phyloP scores from a whole-genome alignment of 2,888 invertebrate species.

The Cryptocephalus moraei region DNA sequence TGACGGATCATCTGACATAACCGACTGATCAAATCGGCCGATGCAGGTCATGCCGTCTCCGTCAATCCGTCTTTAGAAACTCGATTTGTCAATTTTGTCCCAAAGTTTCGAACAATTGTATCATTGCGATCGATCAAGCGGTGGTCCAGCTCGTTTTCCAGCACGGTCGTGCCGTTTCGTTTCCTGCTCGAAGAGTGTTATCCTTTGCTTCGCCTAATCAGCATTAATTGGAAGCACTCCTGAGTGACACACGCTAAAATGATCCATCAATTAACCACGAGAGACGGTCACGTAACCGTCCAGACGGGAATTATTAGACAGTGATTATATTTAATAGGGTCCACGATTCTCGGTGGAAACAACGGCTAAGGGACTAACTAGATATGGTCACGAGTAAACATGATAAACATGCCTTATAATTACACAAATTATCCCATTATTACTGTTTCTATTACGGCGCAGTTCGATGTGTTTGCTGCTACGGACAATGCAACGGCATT shows the following conservation, averaged over 20 bases:
- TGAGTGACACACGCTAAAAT: slow-evolving; percentile 7
- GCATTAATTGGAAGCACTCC: slow-evolving; percentile 8
- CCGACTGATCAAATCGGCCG: too few species aligned
- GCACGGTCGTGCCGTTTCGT: too few species aligned
- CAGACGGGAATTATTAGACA: slow-evolving; percentile 18
- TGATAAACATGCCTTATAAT: slow-evolving; percentile 18
- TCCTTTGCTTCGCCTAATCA: slow-evolving; percentile 8
- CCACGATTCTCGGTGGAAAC: slow-evolving; percentile 9
- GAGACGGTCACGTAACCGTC: slow-evolving; percentile 2
- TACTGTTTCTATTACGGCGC: slow-evolving; percentile 6
- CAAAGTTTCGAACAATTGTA: too few species aligned
- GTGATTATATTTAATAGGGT: slow-evolving; percentile 20
- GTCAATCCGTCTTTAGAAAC: too few species aligned
- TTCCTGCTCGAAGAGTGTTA: too few species aligned
- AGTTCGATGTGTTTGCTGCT: not conserved
- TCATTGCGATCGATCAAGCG: too few species aligned
- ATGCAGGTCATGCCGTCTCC: too few species aligned
- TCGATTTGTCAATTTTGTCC: too few species aligned
- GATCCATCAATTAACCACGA: slow-evolving; percentile 14
- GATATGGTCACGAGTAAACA: slow-evolving; percentile 14
- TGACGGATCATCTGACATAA: too few species aligned
- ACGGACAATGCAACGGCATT: not conserved
- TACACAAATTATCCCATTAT: slow-evolving; percentile 17
- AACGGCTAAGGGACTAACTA: slow-evolving; percentile 11
- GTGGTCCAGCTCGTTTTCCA: too few species aligned